Percentiles rank a stretch among this genome's conserved stretches.
These are phyloP conservation scores for Sakesphorus luctuosus DNA, from an alignment of 2,113 vertebrate species.

Conservation along the genomic window DNA sequence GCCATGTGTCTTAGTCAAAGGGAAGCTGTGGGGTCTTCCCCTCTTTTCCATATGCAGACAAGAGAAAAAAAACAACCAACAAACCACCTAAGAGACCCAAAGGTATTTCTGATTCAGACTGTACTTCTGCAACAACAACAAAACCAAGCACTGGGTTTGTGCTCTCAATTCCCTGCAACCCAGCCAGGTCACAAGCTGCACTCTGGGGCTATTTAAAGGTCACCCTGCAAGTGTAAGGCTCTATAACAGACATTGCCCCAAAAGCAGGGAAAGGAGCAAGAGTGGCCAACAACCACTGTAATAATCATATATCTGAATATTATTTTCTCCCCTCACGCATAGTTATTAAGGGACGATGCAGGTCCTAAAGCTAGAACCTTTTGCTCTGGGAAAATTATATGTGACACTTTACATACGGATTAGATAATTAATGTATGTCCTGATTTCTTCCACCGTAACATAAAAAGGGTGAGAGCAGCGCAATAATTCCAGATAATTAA, in stretches of 20 bases:
- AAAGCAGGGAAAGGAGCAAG: not conserved
- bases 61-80: not conserved
- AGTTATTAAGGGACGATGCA: conserved; percentile 62
- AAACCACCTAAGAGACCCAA: not conserved
- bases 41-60: not conserved
- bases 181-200: not conserved
- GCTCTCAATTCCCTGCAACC: not conserved
- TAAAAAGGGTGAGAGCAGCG: conserved; percentile 47
- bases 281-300: not conserved
- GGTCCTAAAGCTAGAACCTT: conserved; percentile 69
- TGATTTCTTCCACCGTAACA: conserved; percentile 63
- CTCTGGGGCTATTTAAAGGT: not conserved
- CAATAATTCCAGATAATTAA: conserved; percentile 79
- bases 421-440: conserved; percentile 76
- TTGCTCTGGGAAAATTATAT: conserved; percentile 58
- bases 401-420: conserved; percentile 77
- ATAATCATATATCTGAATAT: conserved; percentile 49
- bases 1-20: conserved; percentile 56
- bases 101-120: not conserved
- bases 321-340: conserved; percentile 12
- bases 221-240: not conserved
- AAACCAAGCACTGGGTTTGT: not conserved
- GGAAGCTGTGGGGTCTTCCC: conserved; percentile 35
- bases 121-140: not conserved
- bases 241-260: not conserved